Percentiles rank a stretch among this genome's conserved stretches.
Evolutionary conservation across 2,888 invertebrate genomes (phyloP).

Genomic region (Branchipolynoe longqiensis): DNA sequence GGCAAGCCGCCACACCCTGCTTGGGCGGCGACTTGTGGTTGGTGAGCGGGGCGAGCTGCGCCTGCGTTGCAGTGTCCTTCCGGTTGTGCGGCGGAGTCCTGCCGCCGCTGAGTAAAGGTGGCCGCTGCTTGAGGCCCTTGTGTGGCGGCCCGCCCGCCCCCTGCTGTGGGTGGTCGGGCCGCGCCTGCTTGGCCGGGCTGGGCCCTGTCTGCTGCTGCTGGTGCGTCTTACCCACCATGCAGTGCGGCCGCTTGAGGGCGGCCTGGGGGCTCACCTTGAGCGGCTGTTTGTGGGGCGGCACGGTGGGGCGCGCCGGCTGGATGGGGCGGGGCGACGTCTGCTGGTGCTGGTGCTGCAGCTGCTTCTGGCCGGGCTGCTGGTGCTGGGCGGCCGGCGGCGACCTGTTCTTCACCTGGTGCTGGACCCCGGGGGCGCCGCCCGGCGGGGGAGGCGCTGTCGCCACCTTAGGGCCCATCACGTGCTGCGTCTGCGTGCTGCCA

Average conservation of each 20-base stretch:
- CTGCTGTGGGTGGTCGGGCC: background rate
- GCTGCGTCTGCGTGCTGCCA: background rate
- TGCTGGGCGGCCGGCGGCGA: background rate
- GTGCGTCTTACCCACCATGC: background rate
- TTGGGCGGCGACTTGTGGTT: slow-evolving; percentile 5
- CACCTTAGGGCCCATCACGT: background rate
- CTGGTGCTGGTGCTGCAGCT: background rate
- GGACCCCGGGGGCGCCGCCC: background rate
- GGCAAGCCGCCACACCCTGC: too few species aligned
- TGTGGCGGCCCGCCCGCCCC: background rate
- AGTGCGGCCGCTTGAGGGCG: background rate
- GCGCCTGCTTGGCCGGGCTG: background rate
- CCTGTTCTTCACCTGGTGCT: background rate
- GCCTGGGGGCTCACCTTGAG: background rate
- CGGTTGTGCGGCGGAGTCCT: background rate
- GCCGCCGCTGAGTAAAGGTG: background rate
- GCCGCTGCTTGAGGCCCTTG: background rate
- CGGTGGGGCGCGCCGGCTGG: background rate
- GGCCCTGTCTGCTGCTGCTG: slow-evolving; percentile 36
- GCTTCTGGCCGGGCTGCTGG: background rate
- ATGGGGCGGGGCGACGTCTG: slow-evolving; percentile 1
- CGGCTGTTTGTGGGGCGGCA: background rate
- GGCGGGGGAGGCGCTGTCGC: background rate
- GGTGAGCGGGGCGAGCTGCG: background rate
- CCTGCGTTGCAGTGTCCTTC: slow-evolving; percentile 13